Conservation (phyloP, 2,113 vertebrate genomes). For the Fulica atra region DNA sequence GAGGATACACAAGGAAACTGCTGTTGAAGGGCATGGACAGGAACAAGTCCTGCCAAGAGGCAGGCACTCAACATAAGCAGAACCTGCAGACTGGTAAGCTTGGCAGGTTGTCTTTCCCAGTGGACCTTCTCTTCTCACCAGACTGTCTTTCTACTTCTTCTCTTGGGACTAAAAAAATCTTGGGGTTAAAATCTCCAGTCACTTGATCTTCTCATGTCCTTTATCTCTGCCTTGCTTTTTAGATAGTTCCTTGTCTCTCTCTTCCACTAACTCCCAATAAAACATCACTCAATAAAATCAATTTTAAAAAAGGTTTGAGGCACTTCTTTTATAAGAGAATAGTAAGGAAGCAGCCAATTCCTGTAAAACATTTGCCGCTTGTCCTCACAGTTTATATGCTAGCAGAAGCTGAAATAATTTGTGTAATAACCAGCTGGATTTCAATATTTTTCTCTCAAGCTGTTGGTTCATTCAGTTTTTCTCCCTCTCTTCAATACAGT, state of each 20-base stretch:
- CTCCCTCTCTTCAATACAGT: slow-evolving; percentile 26
- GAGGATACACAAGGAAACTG: background rate
- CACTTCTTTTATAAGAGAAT: background rate
- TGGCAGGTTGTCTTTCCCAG: background rate
- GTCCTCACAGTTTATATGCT: slow-evolving; percentile 23
- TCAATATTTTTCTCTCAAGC: slow-evolving; percentile 60
- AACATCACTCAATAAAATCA: background rate
- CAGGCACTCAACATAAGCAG: background rate
- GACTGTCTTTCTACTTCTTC: background rate
- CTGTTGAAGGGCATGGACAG: background rate
- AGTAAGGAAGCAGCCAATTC: background rate
- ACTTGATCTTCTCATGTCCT: background rate
- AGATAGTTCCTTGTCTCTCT: background rate
- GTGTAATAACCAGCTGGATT: slow-evolving; percentile 44
- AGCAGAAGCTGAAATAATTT: slow-evolving; percentile 39
- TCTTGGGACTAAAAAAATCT: background rate
- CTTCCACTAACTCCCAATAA: background rate
- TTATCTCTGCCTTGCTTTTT: background rate
- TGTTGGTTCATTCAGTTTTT: slow-evolving; percentile 15
- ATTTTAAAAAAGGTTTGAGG: background rate
- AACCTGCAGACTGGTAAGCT: background rate
- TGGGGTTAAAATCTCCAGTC: background rate
- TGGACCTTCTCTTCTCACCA: background rate
- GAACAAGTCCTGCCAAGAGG: background rate
- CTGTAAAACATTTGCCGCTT: slow-evolving; percentile 27